Evolutionary conservation across 2,888 invertebrate genomes (phyloP).

Genomic region (Oxycera nigricornis): DNA sequence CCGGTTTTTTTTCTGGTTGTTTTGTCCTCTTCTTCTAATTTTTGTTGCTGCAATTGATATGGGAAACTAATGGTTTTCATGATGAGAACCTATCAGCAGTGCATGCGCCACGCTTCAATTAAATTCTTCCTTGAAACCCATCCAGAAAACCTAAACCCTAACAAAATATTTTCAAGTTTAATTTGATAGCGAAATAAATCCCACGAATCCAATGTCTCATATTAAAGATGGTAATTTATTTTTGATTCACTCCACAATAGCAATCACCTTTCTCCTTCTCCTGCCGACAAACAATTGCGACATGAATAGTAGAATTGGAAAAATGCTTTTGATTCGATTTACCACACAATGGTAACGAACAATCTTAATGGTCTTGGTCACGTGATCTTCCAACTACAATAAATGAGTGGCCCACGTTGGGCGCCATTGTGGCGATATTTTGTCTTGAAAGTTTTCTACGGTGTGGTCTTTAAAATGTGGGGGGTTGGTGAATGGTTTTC

Average conservation of each 20-base stretch:
- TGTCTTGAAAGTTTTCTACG: too few species aligned
- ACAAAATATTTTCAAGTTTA: too few species aligned
- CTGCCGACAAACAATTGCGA: conserved; percentile 4
- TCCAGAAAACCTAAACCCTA: too few species aligned
- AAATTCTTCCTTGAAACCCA: too few species aligned
- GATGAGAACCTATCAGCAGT: too few species aligned
- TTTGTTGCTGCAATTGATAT: neutral
- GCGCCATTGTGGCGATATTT: neutral
- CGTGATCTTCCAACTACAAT: conserved; percentile 44
- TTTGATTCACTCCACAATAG: neutral
- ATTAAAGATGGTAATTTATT: conserved; percentile 22
- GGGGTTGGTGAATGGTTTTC: too few species aligned
- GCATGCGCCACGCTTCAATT: too few species aligned
- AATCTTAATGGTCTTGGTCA: conserved; percentile 51
- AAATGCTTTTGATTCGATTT: conserved; percentile 45
- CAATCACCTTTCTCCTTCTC: neutral
- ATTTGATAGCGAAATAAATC: too few species aligned
- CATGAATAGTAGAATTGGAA: neutral
- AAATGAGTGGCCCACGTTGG: conserved; percentile 1
- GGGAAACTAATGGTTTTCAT: too few species aligned
- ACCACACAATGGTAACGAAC: conserved; percentile 41
- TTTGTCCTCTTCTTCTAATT: neutral
- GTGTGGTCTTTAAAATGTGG: too few species aligned
- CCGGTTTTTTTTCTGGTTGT: neutral
- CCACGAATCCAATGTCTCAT: too few species aligned